Evolutionary conservation across 2,797 vertebrate species (phyloP), one percentile per base, ranked within the genome.

Genomic region (Sylvia borin): DNA sequence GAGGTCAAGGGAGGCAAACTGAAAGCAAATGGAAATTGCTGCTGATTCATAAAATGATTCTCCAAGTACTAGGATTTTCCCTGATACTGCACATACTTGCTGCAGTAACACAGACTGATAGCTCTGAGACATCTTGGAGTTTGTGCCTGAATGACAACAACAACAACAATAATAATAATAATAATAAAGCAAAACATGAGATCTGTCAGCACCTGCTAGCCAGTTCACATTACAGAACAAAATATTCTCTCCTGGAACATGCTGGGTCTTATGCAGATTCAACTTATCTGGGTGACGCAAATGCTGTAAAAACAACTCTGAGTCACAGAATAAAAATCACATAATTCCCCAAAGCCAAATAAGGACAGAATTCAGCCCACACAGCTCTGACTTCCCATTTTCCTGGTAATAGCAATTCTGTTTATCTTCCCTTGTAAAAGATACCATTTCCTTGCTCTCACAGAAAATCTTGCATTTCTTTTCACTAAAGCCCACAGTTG

Each of bases 261-360:
- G 50, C 71, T 58, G 90, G 77, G 74, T 77, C 85, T 84, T 89
- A 88, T 93, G 95, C 88, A 95, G 94, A 95, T 96, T 93, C 77
- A 89, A 74, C 88, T 85, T 88, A 70, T 88, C 77, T 82, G 88
- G 76, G 61, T 93, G 90, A 96, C 90, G 83, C 95, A 96, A 93
- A 94, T 95, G 91, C 94, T 95, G 96, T 89, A 89, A 96, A 95
- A 94, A 92, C 91, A 95, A 58, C 53, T 88, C 85, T 96, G 96
- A 96, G 90, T 97, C 96, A 96, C 21, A 74, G 95, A 96, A 94
- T 67, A 96, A 94, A 94, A 96, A 95, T 86, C 91, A 90, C 67
- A n/a, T 90, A 90, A 96, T 94, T 94, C 80, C 67, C 78, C 1
- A 19, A 95, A 95, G 96, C 95, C 93, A 96, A 95, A 70, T 87